These are phyloP conservation scores for Pardalotus punctatus DNA, from an alignment of 2,113 vertebrate genomes.

Conservation along the genomic window DNA sequence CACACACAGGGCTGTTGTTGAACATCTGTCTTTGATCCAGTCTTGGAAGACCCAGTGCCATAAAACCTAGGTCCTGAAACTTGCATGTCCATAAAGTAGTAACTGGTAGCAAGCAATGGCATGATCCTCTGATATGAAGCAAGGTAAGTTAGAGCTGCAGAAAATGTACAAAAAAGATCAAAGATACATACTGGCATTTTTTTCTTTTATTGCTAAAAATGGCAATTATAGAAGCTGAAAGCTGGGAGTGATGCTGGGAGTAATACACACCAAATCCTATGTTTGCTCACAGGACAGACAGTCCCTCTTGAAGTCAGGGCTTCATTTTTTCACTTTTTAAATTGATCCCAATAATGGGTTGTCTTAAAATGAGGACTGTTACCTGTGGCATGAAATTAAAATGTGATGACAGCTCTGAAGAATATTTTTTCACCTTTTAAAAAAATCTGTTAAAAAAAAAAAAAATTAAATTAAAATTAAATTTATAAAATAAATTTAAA, in stretches of 20 bases:
- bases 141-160: neutral
- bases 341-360: neutral
- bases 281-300: neutral
- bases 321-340: neutral
- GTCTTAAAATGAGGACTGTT: neutral
- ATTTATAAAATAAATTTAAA: too few relatives aligned
- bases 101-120: neutral
- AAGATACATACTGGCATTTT: neutral
- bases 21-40: neutral
- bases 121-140: neutral
- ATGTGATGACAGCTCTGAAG: neutral
- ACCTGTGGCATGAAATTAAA: neutral
- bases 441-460: too few relatives aligned
- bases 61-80: neutral
- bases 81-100: neutral
- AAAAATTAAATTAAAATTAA: too few relatives aligned
- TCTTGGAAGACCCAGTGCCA: neutral
- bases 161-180: neutral
- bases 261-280: neutral
- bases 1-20: neutral
- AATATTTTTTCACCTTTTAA: neutral
- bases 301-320: neutral
- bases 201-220: neutral
- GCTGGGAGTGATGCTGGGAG: neutral
- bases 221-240: neutral